Base-by-base conservation (phyloP, 2,888 invertebrate genomes). In the Cheilosia soror region DNA sequence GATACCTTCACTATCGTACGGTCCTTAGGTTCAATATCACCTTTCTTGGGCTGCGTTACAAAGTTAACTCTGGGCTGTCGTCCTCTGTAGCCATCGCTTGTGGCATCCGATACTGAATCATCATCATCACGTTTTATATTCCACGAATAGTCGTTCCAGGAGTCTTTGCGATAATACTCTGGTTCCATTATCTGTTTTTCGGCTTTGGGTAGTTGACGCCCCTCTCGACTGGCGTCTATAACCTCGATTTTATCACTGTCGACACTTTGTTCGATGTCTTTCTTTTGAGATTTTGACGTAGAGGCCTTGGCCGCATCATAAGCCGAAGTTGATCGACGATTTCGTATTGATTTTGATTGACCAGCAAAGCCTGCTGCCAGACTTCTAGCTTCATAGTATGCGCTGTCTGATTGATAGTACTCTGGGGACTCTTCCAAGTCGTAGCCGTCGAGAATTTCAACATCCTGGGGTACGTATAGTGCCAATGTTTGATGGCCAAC, bases 61-160 rank as follows among this genome's bases (percentile, higher is more conserved):
- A 95, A 95, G 90, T 95, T 94, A 1, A 95, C 94, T 88, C 95
- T 91, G 0, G 95, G 95, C 91, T 95, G 94, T 88, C 95, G 91
- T 4, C 94, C 93, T 88, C 93, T 93, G 29, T 87, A 78, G 25
- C 94, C 94, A 76, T 93, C 93, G 3, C 93, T 93, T 5, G 93
- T 93, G 0, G 94, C 93, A 37, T 94, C 93, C 0, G 93, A 93
- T 3, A 94, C 90, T 13, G 93, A 92, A 53, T 92, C 92, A 29
- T 91, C 91, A 72, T 90, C 90, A 15, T 88, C 88, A 25, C 88
- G 89, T 27, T 88, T 87, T 25, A 91, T 91, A 2, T 94, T 93
- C 88, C 93, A 94, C 4, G 94, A 93, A 0, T 94, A 92, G 88
- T 94, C 94, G 13, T 94, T 93, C 95, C 95, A 95, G 88, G 94